A percentile compares a stretch with the other conserved stretches of the same genome.
These are phyloP conservation scores for Bubo scandiacus DNA, from an alignment of 2,113 vertebrate genomes.

Conservation along the genomic window DNA sequence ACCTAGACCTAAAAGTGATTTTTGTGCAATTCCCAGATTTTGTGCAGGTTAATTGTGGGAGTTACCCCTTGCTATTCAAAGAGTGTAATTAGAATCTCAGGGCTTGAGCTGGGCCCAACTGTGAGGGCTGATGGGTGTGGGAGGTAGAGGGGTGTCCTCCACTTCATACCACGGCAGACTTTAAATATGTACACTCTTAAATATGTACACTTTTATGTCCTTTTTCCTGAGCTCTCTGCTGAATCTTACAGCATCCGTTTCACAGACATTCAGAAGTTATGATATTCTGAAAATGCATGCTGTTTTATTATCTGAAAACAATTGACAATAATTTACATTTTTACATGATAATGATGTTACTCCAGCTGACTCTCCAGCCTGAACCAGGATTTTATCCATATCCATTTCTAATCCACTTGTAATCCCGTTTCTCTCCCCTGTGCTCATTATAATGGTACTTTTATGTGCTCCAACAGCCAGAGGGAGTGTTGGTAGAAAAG, in stretches of 20 bases:
- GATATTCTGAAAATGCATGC: neutral
- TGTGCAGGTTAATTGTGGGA: neutral
- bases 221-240: neutral
- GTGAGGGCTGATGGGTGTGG: neutral
- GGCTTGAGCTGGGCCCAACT: rapidly evolving
- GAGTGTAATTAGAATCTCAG: neutral
- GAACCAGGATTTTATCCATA: neutral
- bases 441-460: neutral
- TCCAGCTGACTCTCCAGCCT: neutral
- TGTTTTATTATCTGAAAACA: neutral
- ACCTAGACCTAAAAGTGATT: neutral
- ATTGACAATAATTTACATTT: neutral
- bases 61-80: neutral
- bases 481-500: conserved; percentile 70
- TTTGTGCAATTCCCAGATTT: neutral
- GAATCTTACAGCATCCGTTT: neutral
- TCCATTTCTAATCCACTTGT: neutral
- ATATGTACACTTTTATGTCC: neutral
- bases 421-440: neutral
- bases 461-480: conserved; percentile 51
- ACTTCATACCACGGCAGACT: neutral
- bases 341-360: neutral
- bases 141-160: neutral
- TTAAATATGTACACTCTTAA: neutral
- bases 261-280: neutral